phyloP scores from a whole-genome alignment of 2,113 vertebrate genomes.

The Morphnarchus princeps region DNA sequence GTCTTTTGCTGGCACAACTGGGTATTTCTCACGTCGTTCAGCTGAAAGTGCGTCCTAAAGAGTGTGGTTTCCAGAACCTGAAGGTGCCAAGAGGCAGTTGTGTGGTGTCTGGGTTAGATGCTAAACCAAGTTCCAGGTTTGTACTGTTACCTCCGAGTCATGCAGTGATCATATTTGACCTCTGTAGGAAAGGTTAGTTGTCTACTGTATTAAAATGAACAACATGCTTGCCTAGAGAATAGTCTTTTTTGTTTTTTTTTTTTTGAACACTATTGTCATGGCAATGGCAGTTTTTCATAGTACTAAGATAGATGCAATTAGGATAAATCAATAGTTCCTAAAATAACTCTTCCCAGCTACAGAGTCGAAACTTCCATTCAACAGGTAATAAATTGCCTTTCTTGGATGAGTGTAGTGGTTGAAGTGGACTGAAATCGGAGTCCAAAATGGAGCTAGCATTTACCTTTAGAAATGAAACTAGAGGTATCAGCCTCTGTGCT shows the following conservation, averaged over 20 bases:
- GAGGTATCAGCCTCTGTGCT: neutral
- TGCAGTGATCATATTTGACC: neutral
- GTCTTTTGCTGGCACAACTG: neutral
- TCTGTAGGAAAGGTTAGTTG: neutral
- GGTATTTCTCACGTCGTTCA: neutral
- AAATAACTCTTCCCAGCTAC: neutral
- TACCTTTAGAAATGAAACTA: neutral
- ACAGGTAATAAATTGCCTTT: neutral
- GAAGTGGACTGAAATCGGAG: neutral
- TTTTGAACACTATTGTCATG: neutral
- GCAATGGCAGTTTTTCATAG: neutral
- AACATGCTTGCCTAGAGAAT: neutral
- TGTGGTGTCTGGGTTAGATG: neutral
- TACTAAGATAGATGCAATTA: neutral
- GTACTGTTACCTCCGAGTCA: neutral
- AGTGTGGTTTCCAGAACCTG: neutral
- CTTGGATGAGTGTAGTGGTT: neutral
- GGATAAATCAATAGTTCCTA: neutral
- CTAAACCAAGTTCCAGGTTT: neutral
- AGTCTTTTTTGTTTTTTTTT: neutral
- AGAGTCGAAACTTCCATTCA: neutral
- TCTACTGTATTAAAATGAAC: neutral
- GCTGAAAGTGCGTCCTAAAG: neutral
- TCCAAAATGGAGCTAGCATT: neutral
- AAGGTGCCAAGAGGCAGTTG: neutral